A percentile compares a stretch with the other conserved stretches of the same genome.
Evolutionary conservation across 1,140 invertebrate genomes (phyloP).

Genomic region (Saccostrea cuccullata): DNA sequence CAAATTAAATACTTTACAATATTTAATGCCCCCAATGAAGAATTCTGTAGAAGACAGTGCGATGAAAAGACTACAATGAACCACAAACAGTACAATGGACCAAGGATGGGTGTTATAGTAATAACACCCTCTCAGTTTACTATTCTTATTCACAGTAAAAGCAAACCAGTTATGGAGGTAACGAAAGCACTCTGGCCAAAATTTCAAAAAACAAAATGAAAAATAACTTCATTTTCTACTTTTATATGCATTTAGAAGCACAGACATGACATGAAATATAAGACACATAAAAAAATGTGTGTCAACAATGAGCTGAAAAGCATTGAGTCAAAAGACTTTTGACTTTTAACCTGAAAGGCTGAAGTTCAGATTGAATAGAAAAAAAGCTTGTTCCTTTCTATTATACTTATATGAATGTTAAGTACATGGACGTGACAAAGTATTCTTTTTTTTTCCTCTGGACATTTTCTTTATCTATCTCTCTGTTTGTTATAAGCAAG

Average conservation of each 20-base stretch:
- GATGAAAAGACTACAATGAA: neutral
- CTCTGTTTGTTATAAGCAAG: neutral
- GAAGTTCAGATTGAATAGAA: neutral
- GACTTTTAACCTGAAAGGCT: too few relatives aligned
- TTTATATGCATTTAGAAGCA: neutral
- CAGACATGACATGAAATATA: neutral
- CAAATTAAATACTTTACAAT: neutral
- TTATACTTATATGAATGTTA: neutral
- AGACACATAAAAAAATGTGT: neutral
- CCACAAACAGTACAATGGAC: neutral
- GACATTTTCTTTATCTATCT: neutral
- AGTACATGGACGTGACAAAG: neutral
- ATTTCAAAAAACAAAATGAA: neutral
- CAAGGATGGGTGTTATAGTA: neutral
- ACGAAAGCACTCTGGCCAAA: neutral
- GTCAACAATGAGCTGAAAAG: too few relatives aligned
- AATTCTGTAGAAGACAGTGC: neutral
- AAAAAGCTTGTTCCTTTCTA: neutral
- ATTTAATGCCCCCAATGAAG: neutral
- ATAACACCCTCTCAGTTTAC: neutral
- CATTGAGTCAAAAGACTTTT: too few relatives aligned
- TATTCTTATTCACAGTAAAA: neutral
- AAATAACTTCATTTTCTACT: neutral
- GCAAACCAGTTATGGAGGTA: neutral
- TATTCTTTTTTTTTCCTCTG: neutral